Evolutionary conservation across 2,797 vertebrate genomes (phyloP).

Genomic region (Melanotaenia maccullochi): DNA sequence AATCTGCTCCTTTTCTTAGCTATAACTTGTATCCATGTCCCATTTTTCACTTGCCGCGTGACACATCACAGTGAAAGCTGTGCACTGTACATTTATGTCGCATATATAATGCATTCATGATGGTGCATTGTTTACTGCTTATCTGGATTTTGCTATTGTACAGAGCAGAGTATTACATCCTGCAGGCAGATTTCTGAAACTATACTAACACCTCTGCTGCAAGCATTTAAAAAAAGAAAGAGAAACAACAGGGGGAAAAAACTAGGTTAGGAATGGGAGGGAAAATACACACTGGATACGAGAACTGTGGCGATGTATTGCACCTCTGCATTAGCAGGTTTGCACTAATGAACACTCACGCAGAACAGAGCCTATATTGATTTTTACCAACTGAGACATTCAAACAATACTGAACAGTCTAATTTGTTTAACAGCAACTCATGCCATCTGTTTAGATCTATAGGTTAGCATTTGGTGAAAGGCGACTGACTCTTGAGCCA

Average conservation of each 20-base stretch:
- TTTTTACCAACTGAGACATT: constrained; percentile 51
- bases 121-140: constrained; percentile 11
- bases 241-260: constrained; percentile 23
- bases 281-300: constrained; percentile 52
- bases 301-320: constrained; percentile 44
- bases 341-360: constrained; percentile 56
- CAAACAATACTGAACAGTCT: constrained; percentile 51
- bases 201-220: constrained; percentile 54
- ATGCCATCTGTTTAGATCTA: constrained; percentile 39
- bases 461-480: constrained; percentile 28
- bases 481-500: constrained; percentile 18
- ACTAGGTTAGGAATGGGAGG: constrained; percentile 68
- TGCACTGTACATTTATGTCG: constrained; percentile 9
- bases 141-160: constrained; percentile 28
- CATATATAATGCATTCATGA: constrained; percentile 1
- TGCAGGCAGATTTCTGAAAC: constrained; percentile 67
- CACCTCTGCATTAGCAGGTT: constrained; percentile 47
- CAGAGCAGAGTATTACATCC: constrained; percentile 32
- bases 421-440: constrained; percentile 53
- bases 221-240: constrained; percentile 20
- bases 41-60: not conserved
- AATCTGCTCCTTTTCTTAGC: not conserved
- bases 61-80: not conserved
- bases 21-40: not conserved
- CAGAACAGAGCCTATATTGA: constrained; percentile 54